Evolutionary conservation across 2,797 vertebrate species (phyloP).

Genomic region (Alexandromys oeconomus): DNA sequence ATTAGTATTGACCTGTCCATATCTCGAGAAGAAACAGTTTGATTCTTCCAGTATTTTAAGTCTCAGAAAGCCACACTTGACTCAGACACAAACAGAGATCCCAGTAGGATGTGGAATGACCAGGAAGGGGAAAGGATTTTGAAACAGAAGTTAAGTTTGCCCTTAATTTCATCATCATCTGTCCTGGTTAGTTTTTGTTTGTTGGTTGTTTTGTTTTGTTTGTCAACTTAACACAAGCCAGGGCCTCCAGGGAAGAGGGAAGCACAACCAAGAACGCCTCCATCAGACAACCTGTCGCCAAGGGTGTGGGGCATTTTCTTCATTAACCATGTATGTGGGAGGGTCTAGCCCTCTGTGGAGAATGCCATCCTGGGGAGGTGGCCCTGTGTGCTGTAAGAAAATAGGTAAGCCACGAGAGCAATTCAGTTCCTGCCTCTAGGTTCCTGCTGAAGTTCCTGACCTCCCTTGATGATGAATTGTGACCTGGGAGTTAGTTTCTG

Average conservation of each 20-base stretch:
- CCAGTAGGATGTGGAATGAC: not conserved
- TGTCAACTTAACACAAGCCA: not conserved
- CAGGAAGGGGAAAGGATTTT: not conserved
- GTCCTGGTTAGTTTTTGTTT: not conserved
- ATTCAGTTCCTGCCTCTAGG: not conserved
- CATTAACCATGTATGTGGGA: not conserved
- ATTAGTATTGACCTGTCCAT: slow-evolving; percentile 64
- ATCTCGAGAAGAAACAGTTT: slow-evolving; percentile 55
- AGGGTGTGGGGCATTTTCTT: not conserved
- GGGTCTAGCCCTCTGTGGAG: not conserved
- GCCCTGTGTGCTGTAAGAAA: not conserved
- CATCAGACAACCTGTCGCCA: not conserved
- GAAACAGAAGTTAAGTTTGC: not conserved
- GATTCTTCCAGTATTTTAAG: slow-evolving; percentile 73
- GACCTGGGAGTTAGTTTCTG: not conserved
- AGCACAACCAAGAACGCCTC: not conserved
- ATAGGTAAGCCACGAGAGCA: not conserved
- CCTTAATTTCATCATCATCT: not conserved
- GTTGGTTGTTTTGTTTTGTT: not conserved
- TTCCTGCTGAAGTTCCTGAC: not conserved
- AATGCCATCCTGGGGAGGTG: no score
- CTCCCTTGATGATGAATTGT: not conserved
- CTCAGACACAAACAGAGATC: not conserved
- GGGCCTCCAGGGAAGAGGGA: not conserved
- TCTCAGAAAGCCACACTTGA: not conserved